Base-by-base conservation (phyloP, 2,888 invertebrate species). In the Steinernema scapterisci region DNA sequence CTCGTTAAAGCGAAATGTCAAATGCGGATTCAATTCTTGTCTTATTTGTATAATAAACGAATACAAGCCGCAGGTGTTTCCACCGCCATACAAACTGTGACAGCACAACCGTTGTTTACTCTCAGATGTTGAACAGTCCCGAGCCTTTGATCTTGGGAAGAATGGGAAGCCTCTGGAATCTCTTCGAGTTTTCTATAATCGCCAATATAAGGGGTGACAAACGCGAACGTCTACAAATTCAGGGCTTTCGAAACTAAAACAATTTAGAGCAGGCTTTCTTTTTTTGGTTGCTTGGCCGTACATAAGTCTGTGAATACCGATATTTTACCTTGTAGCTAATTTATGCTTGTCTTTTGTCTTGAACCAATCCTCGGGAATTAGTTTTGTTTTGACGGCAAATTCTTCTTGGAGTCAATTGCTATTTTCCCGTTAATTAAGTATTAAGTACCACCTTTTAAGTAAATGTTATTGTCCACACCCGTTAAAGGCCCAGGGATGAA, bases 1-100 rank as follows among this genome's bases (percentile, higher is more conserved):
- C 81, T 1, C 75, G 81, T 73, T 81, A 72, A 74, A 38, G 3
- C 38, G 38, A 38, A 38, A 38, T 45, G 31, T 63, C 63, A 31
- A 27, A 63, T 48, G 7, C 5, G 3, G 48, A 63, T 31, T 31
- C 31, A 25, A 63, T 63, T 63, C 27, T n/a, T 48, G 13, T 31
- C 31, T 1, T n/a, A 63, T 63, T 63, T 25, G 16, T 63, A 27
- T 13, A 63, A 63, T 63, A 27, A 63, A 63, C 63, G 27, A 38
- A 25, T 6, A 38, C 38, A 63, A 63, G 27, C 5, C 27, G 48
- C 48, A 44, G 48, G 13, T 48, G 48, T 48, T 13, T 48, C 7
- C 13, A 19, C 48, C 19, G 13, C 3, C 3, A 38, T 3, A 38
- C 9, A 38, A 38, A 38, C n/a, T n/a, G n/a, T n/a, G n/a, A n/a